Evolutionary conservation across 2,113 vertebrate species (phyloP).

Genomic region (Gobius niger): DNA sequence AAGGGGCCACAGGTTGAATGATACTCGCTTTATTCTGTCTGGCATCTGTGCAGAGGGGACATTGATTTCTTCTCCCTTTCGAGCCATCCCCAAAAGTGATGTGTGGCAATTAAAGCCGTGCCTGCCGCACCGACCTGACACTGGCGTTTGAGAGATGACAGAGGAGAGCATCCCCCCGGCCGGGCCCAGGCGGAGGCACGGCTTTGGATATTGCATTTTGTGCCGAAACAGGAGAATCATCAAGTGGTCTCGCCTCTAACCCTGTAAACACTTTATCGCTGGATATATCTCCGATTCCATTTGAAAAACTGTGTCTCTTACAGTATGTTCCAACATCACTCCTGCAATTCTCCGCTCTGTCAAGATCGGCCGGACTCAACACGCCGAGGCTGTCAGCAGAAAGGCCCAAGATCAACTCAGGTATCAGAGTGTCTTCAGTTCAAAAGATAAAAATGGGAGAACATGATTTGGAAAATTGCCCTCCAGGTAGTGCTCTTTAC

Average conservation of each 20-base stretch:
- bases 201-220: slow-evolving; percentile 62
- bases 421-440: slow-evolving; percentile 16
- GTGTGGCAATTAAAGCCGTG: slow-evolving; percentile 49
- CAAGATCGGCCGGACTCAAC: slow-evolving; percentile 44
- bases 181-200: slow-evolving; percentile 43
- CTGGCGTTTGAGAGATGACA: slow-evolving; percentile 61
- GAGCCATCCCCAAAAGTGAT: slow-evolving; percentile 53
- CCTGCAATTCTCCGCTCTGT: slow-evolving; percentile 56
- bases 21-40: slow-evolving; percentile 31
- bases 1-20: slow-evolving; percentile 15
- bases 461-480: slow-evolving; percentile 5
- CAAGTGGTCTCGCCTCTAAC: slow-evolving; percentile 41
- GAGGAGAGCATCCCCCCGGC: slow-evolving; percentile 39
- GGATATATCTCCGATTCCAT: slow-evolving; percentile 53
- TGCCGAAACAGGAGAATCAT: slow-evolving; percentile 49
- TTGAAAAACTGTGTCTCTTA: slow-evolving; percentile 55
- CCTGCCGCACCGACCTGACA: slow-evolving; percentile 53
- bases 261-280: slow-evolving; percentile 59
- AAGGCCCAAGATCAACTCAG: slow-evolving; percentile 34
- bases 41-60: slow-evolving; percentile 14
- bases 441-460: neutral
- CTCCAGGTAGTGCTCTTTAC: neutral
- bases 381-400: slow-evolving; percentile 41
- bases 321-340: slow-evolving; percentile 40
- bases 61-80: slow-evolving; percentile 57